Evolutionary conservation across 2,797 vertebrate genomes (phyloP), one percentile per base, ranked within the genome.

Genomic region (Odontamblyopus rebecca): DNA sequence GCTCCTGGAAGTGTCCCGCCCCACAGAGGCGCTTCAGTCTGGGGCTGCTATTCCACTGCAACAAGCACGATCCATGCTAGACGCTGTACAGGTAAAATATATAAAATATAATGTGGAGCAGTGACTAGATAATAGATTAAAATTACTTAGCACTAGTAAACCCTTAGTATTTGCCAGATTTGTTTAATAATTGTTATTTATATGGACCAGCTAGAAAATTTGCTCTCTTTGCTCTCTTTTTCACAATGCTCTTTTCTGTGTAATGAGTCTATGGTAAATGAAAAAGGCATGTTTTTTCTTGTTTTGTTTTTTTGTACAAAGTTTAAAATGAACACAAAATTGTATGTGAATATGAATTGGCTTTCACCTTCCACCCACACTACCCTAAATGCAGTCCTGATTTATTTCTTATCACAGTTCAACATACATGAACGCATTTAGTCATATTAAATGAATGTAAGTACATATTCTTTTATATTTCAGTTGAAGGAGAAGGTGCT

Each of bases 401-500:
- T n/a, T 19, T 54, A 54, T 54, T 54, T 19, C 19, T 54, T 19
- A 6, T 19, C 18, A 8, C 19, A 41, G 53, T 26, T 56, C 3
- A 23, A 1, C 23, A 56, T 56, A 23, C 3, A 23, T 4, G 9
- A 23, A 56, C 7, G 0, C 53, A 44, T 44, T 44, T 13, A 56
- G 3, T 13, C 54, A 26, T 26, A 27, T 57, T 57, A 23, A 19
- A 23, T 56, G 11, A n/a, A 19, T 19, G 18, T 54, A 54, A 54
- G 12, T 19, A 54, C 0, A 8, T 18, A 26, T 2, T 74, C 72
- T 54, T 18, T 77, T 65, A 1, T 92, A 63, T 38, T 62, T 5
- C 90, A 99, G 98, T 91, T 98, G 82, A 98, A 96, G 91, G 97
- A 98, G 72, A 97, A 96, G 78, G 95, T 97, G 71, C 93, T 98